Evolutionary conservation across 2,113 vertebrate genomes (phyloP).

Genomic region (Monopterus albus): DNA sequence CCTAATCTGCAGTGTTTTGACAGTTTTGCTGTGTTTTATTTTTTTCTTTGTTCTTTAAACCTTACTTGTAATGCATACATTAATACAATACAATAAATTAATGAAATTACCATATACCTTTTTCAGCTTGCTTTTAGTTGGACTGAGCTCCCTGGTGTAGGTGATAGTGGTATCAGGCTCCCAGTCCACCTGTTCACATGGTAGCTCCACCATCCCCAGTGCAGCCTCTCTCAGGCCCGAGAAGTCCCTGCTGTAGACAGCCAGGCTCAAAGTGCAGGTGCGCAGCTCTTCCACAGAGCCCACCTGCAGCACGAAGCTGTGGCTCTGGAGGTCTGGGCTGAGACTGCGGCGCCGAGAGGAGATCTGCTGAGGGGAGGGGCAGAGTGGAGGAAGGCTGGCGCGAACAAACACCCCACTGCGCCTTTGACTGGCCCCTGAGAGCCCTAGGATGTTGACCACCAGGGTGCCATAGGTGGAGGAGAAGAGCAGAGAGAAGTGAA

Average conservation of each 20-base stretch:
- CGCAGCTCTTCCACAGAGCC: constrained; percentile 76
- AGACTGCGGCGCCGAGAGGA: constrained; percentile 69
- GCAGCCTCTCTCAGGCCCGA: constrained; percentile 78
- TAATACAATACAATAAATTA: not conserved
- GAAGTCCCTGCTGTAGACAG: constrained; percentile 78
- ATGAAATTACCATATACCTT: constrained; percentile 76
- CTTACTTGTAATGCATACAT: not conserved
- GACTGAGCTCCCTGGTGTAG: constrained; percentile 78
- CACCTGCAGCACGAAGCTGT: constrained; percentile 78
- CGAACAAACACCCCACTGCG: constrained; percentile 72
- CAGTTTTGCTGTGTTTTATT: not conserved
- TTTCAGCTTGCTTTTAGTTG: constrained; percentile 78
- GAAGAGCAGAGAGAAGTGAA: constrained; percentile 82
- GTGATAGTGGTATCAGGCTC: constrained; percentile 58
- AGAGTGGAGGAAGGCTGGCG: constrained; percentile 77
- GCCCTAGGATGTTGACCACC: constrained; percentile 76
- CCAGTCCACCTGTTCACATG: constrained; percentile 81
- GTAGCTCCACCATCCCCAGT: constrained; percentile 81
- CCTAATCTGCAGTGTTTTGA: too few relatives aligned
- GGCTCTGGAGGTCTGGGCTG: constrained; percentile 60
- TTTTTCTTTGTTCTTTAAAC: not conserved
- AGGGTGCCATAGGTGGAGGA: constrained; percentile 70
- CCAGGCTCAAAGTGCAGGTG: constrained; percentile 77
- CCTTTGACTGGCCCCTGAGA: constrained; percentile 74
- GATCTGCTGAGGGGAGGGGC: constrained; percentile 45